phyloP scores from a whole-genome alignment of 23 tunicate genomes.

The Halocynthia aurantium region DNA sequence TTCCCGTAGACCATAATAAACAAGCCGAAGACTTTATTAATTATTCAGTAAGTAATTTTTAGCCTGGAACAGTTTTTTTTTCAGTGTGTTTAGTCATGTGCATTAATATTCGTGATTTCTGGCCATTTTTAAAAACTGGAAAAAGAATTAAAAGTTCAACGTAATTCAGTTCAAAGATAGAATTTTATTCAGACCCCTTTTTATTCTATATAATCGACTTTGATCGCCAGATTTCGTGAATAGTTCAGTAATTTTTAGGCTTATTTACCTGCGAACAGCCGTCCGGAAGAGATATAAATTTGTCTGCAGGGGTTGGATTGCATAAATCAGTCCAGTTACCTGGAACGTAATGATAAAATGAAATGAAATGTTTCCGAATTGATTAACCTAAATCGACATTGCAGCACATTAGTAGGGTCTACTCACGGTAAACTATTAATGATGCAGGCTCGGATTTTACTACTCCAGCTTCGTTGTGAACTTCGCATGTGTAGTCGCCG shows the following conservation, averaged over 20 bases:
- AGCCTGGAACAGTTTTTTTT: too few relatives aligned
- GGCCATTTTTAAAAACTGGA: too few relatives aligned
- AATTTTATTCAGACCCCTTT: too few relatives aligned
- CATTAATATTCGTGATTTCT: too few relatives aligned
- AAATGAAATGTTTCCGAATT: neutral
- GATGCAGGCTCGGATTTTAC: constrained; percentile 20
- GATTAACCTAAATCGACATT: neutral
- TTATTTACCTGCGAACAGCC: constrained; percentile 18
- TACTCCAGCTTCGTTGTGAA: constrained; percentile 26
- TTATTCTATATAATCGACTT: too few relatives aligned
- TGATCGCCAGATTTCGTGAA: neutral
- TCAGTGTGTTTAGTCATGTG: too few relatives aligned
- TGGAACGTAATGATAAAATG: neutral
- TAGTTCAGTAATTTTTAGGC: neutral
- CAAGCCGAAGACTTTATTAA: too few relatives aligned
- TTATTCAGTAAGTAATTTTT: too few relatives aligned
- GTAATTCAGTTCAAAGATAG: too few relatives aligned
- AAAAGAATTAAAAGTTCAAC: too few relatives aligned
- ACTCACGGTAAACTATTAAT: constrained; percentile 14
- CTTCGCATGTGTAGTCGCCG: constrained; percentile 20
- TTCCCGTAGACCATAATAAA: too few relatives aligned
- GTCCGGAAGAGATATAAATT: constrained; percentile 8
- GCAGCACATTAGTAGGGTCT: neutral
- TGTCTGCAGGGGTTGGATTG: constrained; percentile 11
- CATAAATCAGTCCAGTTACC: constrained; percentile 27